Evolutionary conservation across 2,797 vertebrate species (phyloP), one percentile per base, ranked within the genome.

Genomic region (Momotus momota): DNA sequence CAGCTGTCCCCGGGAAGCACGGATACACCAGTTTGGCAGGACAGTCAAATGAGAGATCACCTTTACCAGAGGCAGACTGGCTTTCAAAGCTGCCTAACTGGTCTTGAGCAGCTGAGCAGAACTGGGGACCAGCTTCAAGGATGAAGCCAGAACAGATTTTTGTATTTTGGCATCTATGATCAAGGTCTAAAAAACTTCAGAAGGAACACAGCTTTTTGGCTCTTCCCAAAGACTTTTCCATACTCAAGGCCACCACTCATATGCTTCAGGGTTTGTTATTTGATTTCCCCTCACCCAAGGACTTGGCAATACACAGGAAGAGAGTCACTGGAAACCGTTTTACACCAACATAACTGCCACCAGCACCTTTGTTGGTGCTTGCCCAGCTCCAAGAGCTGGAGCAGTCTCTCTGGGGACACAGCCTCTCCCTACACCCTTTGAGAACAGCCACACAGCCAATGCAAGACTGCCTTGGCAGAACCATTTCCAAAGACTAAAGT

Each of bases 61-160:
- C 21, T 46, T 11, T 6, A 14, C 6, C 15, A 35, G 14, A 29
- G 0, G 2, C 38, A n/a, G 45, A 10, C 7, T 7, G 13, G 25
- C 23, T n/a, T 48, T 27, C 25, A 31, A 21, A 12, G 14, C 52
- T 15, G 41, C n/a, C 61, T 40, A 5, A 31, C 7, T 0, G 23
- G 38, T 33, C 38, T 49, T 3, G 1, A n/a, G 43, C 33, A 75
- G 64, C 64, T 25, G 65, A 29, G 3, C 3, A 61, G 38, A 48
- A 45, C 8, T 22, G 40, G 19, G 3, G 15, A 67, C 2, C 6
- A 67, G 49, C 41, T 57, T 27, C 10, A 52, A 58, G 31, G 52
- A 73, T 31, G 43, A 29, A 70, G 52, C 27, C 38, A 10, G 31
- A 40, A 33, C 3, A 3, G 35, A 5, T 11, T 74, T 79, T 45